Percentiles rank a stretch among this genome's conserved stretches.
phyloP scores from a whole-genome alignment of 2,797 vertebrate species.

The Phoeniculus purpureus region DNA sequence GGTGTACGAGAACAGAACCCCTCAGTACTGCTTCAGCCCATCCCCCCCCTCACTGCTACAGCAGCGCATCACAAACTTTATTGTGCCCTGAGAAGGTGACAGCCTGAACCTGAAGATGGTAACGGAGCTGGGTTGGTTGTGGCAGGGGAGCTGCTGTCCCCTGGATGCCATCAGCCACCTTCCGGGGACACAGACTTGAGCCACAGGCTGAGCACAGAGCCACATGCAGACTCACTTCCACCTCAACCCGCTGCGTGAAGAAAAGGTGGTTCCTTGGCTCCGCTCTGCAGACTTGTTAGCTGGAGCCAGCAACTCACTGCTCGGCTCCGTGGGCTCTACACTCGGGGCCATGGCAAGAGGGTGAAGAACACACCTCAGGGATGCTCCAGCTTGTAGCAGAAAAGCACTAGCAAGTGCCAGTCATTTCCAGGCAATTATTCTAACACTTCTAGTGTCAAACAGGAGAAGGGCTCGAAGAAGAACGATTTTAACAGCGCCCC shows the following conservation, averaged over 20 bases:
- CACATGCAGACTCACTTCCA: neutral
- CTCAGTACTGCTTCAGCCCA: neutral
- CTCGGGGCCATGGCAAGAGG: neutral
- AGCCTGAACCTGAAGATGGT: neutral
- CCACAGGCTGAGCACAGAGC: neutral
- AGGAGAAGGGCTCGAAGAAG: neutral
- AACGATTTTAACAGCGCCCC: neutral
- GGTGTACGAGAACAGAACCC: neutral
- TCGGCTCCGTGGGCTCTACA: neutral
- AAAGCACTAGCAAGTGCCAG: neutral
- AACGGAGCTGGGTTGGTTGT: neutral
- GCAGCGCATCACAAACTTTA: neutral
- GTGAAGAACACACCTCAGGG: neutral
- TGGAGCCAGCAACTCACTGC: neutral
- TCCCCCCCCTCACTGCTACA: neutral
- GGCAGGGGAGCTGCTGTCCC: neutral
- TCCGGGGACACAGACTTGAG: accelerated
- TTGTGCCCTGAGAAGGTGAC: neutral
- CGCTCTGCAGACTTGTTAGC: neutral
- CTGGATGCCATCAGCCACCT: neutral
- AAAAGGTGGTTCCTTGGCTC: accelerated
- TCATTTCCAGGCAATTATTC: neutral
- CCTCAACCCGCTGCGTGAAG: neutral
- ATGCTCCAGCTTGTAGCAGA: neutral
- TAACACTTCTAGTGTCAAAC: neutral